Evolutionary conservation across 2,888 invertebrate species (phyloP).

Genomic region (Geotrupes spiniger): DNA sequence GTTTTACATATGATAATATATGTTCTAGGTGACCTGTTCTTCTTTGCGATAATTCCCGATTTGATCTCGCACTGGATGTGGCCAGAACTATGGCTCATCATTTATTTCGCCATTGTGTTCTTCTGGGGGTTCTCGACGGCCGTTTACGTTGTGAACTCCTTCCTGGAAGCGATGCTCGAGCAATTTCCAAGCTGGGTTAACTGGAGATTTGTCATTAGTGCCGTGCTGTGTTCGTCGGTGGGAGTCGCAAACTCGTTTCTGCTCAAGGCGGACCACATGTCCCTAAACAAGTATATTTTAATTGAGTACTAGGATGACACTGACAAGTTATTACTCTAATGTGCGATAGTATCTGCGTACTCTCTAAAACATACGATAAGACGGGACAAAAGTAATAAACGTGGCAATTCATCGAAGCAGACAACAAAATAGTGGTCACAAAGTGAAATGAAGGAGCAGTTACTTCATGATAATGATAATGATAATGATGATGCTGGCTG

Average conservation of each 20-base stretch:
- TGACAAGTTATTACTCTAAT: not conserved
- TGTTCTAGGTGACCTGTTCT: slow-evolving; percentile 10
- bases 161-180: slow-evolving; percentile 15
- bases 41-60: slow-evolving; percentile 19
- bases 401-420: too few species aligned
- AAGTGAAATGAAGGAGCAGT: too few species aligned
- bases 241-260: slow-evolving; percentile 3
- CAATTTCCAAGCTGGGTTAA: slow-evolving; percentile 10
- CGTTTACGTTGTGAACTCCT: slow-evolving; percentile 10
- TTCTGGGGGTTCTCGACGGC: slow-evolving; percentile 12
- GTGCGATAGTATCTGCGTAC: not conserved
- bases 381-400: too few species aligned
- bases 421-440: too few species aligned
- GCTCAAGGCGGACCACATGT: not conserved
- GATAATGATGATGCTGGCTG: too few species aligned
- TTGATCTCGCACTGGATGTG: slow-evolving; percentile 7
- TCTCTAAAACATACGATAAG: too few species aligned
- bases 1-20: too few species aligned
- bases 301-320: not conserved
- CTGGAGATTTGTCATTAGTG: slow-evolving; percentile 13
- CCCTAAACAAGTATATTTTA: slow-evolving; percentile 3
- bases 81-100: slow-evolving; percentile 17
- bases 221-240: not conserved
- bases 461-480: too few species aligned
- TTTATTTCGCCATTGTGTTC: slow-evolving; percentile 17